Conservation (phyloP, 1,140 invertebrate species). For the Solenopsis fugax region DNA sequence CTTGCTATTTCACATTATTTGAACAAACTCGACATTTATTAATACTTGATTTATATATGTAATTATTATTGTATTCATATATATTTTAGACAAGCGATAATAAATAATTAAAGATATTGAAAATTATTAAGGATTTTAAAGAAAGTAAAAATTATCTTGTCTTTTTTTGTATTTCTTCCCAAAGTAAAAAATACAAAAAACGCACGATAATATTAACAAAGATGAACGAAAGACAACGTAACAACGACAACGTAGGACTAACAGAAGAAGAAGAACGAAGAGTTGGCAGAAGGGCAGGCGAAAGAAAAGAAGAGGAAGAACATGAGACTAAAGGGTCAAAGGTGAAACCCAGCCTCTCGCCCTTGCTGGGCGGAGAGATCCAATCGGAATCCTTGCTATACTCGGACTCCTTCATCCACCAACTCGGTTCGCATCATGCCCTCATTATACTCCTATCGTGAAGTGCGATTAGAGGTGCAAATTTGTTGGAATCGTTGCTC, state of each 20-base stretch:
- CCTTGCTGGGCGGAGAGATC: constrained; percentile 83
- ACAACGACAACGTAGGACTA: constrained; percentile 49
- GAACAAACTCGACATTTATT: neutral
- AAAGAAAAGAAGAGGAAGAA: constrained; percentile 71
- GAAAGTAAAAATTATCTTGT: too few species aligned
- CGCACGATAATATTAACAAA: constrained; percentile 64
- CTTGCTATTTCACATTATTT: neutral
- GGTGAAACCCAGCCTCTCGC: constrained; percentile 85
- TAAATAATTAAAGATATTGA: neutral
- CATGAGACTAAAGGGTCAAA: constrained; percentile 82
- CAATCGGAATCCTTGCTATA: constrained; percentile 82
- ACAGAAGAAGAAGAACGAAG: constrained; percentile 66
- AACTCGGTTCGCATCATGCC: constrained; percentile 81
- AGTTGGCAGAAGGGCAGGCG: constrained; percentile 65
- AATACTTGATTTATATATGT: neutral
- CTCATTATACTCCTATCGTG: constrained; percentile 81
- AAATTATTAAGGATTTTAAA: neutral
- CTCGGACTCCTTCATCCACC: constrained; percentile 81
- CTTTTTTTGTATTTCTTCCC: neutral
- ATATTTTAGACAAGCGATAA: neutral
- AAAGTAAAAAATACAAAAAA: neutral
- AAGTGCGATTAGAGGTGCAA: constrained; percentile 78
- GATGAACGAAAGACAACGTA: constrained; percentile 46
- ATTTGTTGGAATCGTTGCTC: constrained; percentile 76
- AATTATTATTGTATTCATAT: neutral